Evolutionary conservation across 2,888 invertebrate species (phyloP).

Genomic region (Mylabris sibirica): DNA sequence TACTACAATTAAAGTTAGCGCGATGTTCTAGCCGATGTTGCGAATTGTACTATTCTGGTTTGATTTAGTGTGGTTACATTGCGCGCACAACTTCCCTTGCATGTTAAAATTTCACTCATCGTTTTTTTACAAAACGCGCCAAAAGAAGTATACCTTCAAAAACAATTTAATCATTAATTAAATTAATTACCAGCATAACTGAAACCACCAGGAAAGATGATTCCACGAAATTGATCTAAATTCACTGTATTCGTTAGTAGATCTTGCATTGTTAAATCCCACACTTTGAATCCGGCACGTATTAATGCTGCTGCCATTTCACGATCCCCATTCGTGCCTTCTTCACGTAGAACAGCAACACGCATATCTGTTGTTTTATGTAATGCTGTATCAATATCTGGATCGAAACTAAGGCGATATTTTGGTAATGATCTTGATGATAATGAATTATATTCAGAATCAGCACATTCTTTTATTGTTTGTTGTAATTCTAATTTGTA

Average conservation of each 20-base stretch:
- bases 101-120: no score
- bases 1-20: no score
- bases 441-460: conserved; percentile 79
- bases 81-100: no score
- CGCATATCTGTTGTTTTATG: no score
- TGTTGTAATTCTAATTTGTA: conserved; percentile 87
- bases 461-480: conserved; percentile 79
- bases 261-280: conserved; percentile 96
- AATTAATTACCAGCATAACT: conserved; percentile 84
- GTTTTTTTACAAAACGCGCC: no score
- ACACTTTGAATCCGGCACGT: conserved; percentile 89
- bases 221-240: conserved; percentile 83
- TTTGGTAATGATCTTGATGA: conserved; percentile 72
- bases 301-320: conserved; percentile 94
- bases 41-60: no score
- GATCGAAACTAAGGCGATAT: conserved; percentile 77
- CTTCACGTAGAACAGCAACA: conserved; percentile 94
- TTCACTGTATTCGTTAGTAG: conserved; percentile 74
- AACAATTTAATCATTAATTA: no score
- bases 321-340: conserved; percentile 96
- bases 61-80: no score
- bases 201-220: conserved; percentile 98
- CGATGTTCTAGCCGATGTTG: no score
- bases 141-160: no score
- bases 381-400: conserved; percentile 63